A percentile compares a stretch with the other conserved stretches of the same genome.
phyloP scores from a whole-genome alignment of 2,113 vertebrate species.

The Phalacrocorax brasilianus region DNA sequence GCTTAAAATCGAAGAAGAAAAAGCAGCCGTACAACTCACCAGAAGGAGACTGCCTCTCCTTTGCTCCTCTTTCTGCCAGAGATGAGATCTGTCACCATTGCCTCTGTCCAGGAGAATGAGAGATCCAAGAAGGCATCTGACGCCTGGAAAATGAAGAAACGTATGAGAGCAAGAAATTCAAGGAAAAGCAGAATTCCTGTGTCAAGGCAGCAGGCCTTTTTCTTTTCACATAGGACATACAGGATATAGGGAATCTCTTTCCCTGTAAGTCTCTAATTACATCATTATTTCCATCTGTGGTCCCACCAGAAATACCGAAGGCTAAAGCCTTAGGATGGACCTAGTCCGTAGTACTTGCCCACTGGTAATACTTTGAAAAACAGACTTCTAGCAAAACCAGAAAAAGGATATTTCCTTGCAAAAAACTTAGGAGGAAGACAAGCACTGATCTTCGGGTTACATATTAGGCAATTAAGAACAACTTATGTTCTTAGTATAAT shows the following conservation, averaged over 20 bases:
- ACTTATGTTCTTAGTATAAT: neutral
- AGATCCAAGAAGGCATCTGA: neutral
- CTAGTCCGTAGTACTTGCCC: neutral
- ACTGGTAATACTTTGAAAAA: neutral
- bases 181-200: neutral
- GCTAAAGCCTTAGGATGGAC: neutral
- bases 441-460: neutral
- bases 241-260: neutral
- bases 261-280: neutral
- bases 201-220: neutral
- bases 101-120: no score
- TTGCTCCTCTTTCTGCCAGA: neutral
- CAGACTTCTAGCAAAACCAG: neutral
- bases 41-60: neutral
- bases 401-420: neutral
- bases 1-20: neutral
- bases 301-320: neutral
- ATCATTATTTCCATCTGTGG: neutral
- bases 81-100: neutral
- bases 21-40: neutral
- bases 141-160: neutral
- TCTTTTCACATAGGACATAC: neutral
- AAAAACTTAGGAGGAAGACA: neutral
- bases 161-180: neutral
- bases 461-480: neutral